Conservation (phyloP, 1,140 invertebrate species). For the Hirudo medicinalis region DNA sequence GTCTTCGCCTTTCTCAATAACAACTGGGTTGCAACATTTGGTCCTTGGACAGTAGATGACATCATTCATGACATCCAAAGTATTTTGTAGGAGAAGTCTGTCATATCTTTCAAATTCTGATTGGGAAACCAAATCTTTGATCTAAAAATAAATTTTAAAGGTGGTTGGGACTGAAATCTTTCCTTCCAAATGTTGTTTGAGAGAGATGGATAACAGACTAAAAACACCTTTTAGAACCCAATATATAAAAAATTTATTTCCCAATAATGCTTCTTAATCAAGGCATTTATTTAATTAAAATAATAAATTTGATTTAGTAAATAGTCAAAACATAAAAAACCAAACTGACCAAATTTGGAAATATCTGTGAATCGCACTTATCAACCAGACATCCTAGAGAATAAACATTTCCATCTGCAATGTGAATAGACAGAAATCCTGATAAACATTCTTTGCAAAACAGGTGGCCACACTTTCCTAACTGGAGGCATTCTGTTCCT, state of each 20-base stretch:
- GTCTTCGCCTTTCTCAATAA: slow-evolving; percentile 44
- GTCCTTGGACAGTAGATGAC: slow-evolving; percentile 47
- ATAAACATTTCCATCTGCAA: slow-evolving; percentile 50
- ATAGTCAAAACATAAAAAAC: not conserved
- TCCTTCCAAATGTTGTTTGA: no score
- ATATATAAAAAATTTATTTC: no score
- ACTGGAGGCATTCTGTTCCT: slow-evolving; percentile 47
- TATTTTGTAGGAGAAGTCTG: slow-evolving; percentile 46
- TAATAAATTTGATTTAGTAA: not conserved
- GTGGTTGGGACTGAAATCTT: no score
- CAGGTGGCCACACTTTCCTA: slow-evolving; percentile 49
- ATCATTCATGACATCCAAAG: slow-evolving; percentile 51
- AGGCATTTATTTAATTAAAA: not conserved
- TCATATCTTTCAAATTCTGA: slow-evolving; percentile 53
- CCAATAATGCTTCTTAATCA: no score
- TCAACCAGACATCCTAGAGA: slow-evolving; percentile 49
- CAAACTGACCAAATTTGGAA: slow-evolving; percentile 44
- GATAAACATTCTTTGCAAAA: slow-evolving; percentile 53
- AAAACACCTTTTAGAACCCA: no score
- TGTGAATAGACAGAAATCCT: slow-evolving; percentile 48
- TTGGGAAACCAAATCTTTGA: slow-evolving; percentile 45
- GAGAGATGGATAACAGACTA: no score
- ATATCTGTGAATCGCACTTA: slow-evolving; percentile 48
- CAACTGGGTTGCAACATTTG: slow-evolving; percentile 46
- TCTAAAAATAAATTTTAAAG: slow-evolving; percentile 26